A percentile compares a stretch with the other conserved stretches of the same genome.
phyloP scores from a whole-genome alignment of 2,797 vertebrate genomes.

The Syndactyla subalaris region DNA sequence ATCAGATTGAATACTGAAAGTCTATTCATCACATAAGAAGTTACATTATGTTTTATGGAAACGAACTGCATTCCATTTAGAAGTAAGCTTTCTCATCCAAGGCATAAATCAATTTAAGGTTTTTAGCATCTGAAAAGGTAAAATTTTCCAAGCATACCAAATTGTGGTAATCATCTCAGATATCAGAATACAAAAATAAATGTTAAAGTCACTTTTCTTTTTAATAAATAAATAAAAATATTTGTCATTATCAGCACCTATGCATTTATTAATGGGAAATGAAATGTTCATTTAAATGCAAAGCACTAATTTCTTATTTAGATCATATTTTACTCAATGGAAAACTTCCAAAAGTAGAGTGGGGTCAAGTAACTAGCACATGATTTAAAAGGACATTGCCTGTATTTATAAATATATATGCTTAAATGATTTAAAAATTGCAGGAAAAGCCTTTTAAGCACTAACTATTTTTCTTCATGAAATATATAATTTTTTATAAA shows the following conservation, averaged over 20 bases:
- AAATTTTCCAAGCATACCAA: neutral
- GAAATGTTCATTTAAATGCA: neutral
- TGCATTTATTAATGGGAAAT: neutral
- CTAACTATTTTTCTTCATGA: neutral
- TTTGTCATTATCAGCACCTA: neutral
- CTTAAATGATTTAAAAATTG: neutral
- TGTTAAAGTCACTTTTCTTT: neutral
- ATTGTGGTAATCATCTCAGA: neutral
- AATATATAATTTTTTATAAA: neutral
- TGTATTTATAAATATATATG: neutral
- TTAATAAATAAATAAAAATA: neutral
- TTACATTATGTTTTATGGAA: neutral
- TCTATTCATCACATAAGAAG: constrained; percentile 30
- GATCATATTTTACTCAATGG: neutral
- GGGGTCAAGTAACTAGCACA: neutral
- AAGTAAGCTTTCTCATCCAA: neutral
- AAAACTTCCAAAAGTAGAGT: neutral
- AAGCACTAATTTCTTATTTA: neutral
- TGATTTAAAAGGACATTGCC: neutral
- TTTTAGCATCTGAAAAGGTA: constrained; percentile 5
- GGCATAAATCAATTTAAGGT: neutral
- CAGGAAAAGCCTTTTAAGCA: neutral
- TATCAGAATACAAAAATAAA: neutral
- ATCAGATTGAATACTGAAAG: constrained; percentile 24
- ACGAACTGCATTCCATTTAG: neutral